A percentile compares a stretch with the other conserved stretches of the same genome.
phyloP scores from a whole-genome alignment of 1,140 invertebrate genomes.

The Diabrotica virgifera region DNA sequence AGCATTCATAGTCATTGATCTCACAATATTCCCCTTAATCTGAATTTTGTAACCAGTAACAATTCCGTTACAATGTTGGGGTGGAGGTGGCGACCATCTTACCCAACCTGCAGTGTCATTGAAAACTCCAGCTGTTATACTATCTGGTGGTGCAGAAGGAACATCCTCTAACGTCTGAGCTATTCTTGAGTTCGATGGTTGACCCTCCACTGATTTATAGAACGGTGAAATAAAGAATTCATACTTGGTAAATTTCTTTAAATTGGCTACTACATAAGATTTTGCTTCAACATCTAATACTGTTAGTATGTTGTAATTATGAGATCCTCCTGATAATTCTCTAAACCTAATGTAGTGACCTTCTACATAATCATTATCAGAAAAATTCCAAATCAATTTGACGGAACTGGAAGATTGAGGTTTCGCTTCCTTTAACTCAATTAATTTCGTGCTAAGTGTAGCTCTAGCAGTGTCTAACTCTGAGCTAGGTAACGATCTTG shows the following conservation, averaged over 20 bases:
- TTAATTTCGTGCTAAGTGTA: slow-evolving; percentile 76
- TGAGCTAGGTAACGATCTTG: slow-evolving; percentile 68
- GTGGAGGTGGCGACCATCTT: slow-evolving; percentile 76
- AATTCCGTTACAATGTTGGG: slow-evolving; percentile 76
- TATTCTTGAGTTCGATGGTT: slow-evolving; percentile 72
- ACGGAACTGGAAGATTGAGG: slow-evolving; percentile 77
- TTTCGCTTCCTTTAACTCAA: slow-evolving; percentile 74
- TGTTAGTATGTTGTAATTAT: slow-evolving; percentile 67
- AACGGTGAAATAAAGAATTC: slow-evolving; percentile 88
- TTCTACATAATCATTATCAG: slow-evolving; percentile 64
- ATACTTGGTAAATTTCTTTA: slow-evolving; percentile 82
- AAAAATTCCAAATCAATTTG: slow-evolving; percentile 80
- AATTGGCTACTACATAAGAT: slow-evolving; percentile 63
- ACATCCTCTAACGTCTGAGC: slow-evolving; percentile 71
- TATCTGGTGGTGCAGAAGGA: slow-evolving; percentile 77
- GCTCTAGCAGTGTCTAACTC: slow-evolving; percentile 77
- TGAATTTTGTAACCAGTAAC: slow-evolving; percentile 77
- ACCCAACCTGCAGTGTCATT: slow-evolving; percentile 73
- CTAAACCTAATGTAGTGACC: slow-evolving; percentile 82
- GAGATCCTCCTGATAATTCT: slow-evolving; percentile 63
- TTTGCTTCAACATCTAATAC: slow-evolving; percentile 52
- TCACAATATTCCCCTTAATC: slow-evolving; percentile 38
- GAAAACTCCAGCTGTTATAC: slow-evolving; percentile 78
- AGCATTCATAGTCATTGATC: slow-evolving; percentile 61
- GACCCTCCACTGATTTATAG: slow-evolving; percentile 78